Conservation (phyloP, 2,888 invertebrate species). For the Leucophenga maculata region DNA sequence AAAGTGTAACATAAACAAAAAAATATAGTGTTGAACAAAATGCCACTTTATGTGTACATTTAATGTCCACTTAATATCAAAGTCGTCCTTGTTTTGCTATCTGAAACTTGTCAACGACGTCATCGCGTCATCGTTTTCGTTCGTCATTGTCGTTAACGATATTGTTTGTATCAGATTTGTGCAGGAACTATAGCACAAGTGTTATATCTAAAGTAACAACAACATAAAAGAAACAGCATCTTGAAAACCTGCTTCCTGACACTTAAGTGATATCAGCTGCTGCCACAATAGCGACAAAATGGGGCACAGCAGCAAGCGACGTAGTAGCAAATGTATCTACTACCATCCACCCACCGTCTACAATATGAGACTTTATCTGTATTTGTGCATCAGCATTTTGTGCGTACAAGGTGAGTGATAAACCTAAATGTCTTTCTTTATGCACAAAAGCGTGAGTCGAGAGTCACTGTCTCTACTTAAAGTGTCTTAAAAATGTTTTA, state of each 20-base stretch:
- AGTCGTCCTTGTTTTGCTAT: not conserved
- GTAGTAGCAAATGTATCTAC: constrained; percentile 29
- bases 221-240: constrained; percentile 10
- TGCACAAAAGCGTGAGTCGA: not conserved
- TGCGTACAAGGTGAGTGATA: constrained; percentile 65
- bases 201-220: not conserved
- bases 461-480: no score
- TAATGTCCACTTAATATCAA: constrained; percentile 41
- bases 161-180: no score
- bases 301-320: constrained; percentile 26
- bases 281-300: not conserved
- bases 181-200: no score
- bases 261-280: constrained; percentile 15
- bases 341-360: constrained; percentile 27
- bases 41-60: constrained; percentile 25
- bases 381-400: constrained; percentile 62
- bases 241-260: constrained; percentile 14
- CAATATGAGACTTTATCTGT: constrained; percentile 40
- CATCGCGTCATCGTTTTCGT: constrained; percentile 10
- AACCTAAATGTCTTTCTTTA: not conserved
- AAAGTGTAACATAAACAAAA: not conserved
- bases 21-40: constrained; percentile 29
- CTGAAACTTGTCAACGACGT: constrained; percentile 2
- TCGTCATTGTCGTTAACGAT: constrained; percentile 5
- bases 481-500: no score